Base-by-base conservation (phyloP, 2,797 vertebrate genomes). In the Chromobotia macracanthus region DNA sequence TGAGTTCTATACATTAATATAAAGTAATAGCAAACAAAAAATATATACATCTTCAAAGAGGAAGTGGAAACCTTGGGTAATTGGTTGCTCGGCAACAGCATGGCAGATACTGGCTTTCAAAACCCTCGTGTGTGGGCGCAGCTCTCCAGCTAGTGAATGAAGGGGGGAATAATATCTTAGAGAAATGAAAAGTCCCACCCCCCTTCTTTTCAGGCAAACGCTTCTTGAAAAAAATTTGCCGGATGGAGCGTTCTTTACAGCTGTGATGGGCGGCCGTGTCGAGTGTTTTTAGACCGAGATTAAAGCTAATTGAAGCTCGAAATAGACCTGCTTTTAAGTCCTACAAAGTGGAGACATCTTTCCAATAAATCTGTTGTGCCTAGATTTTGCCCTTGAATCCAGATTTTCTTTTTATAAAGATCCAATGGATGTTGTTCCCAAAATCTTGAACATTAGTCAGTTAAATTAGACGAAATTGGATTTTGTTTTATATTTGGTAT, bases 41-140 rank as follows among this genome's bases (percentile, higher is more conserved):
- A n/a, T 28, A 28, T 28, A 28, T 28, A 72, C 44, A 51, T 78
- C 63, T 80, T 73, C 46, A 84, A 72, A 86, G 83, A 84, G 79
- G 80, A 86, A 84, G 80, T 66, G 77, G 64, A 84, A 73, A 73
- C 80, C 70, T 84, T 61, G 61, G 67, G 56, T 79, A 80, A 84
- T 80, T 77, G 84, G 85, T 87, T 89, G 84, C 86, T 74, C 55
- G 70, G 86, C 83, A 85, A 86, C 79, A 35, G 64, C 53, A 55
- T 51, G 67, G 51, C 75, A 61, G 71, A 84, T 76, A 77, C 65
- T 80, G 79, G 50, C 65, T 75, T 80, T 64, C 51, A 72, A 81
- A 69, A 68, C 65, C 71, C 69, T 60, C 9, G 35, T 81, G 79
- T 85, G 84, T 82, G 77, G 81, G 82, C 83, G 80, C 58, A 58